Evolutionary conservation across 2,888 invertebrate genomes (phyloP).

Genomic region (Rhamnusium bicolor): DNA sequence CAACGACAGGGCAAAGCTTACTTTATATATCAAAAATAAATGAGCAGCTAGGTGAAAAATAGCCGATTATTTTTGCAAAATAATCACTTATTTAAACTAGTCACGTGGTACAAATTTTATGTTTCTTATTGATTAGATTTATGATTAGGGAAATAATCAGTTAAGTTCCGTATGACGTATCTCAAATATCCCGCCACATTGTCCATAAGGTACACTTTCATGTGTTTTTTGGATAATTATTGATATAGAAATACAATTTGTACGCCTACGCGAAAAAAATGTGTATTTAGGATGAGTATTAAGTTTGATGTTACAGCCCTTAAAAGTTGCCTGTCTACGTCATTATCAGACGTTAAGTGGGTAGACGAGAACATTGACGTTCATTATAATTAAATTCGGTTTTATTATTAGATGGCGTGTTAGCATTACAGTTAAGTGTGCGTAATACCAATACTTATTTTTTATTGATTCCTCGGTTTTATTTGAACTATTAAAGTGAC

Average conservation of each 20-base stretch:
- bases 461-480: slow-evolving; percentile 4
- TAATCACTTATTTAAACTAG: too few species aligned
- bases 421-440: slow-evolving; percentile 16
- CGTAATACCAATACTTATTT: slow-evolving; percentile 17
- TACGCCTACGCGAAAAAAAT: background rate
- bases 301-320: background rate
- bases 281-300: background rate
- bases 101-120: too few species aligned
- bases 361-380: slow-evolving; percentile 25
- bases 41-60: too few species aligned
- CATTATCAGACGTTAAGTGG: slow-evolving; percentile 24
- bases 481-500: background rate
- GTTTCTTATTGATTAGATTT: too few species aligned
- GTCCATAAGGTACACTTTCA: too few species aligned
- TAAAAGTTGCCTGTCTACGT: background rate
- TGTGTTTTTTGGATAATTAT: background rate
- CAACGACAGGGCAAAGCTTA: too few species aligned
- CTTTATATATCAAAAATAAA: too few species aligned
- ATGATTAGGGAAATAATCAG: too few species aligned
- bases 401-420: slow-evolving; percentile 33
- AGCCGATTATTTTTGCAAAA: too few species aligned
- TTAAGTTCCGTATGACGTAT: too few species aligned
- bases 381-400: slow-evolving; percentile 30
- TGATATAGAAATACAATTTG: background rate
- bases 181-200: too few species aligned